Evolutionary conservation across 2,113 vertebrate species (phyloP).

Genomic region (Leptocoma aspasia): DNA sequence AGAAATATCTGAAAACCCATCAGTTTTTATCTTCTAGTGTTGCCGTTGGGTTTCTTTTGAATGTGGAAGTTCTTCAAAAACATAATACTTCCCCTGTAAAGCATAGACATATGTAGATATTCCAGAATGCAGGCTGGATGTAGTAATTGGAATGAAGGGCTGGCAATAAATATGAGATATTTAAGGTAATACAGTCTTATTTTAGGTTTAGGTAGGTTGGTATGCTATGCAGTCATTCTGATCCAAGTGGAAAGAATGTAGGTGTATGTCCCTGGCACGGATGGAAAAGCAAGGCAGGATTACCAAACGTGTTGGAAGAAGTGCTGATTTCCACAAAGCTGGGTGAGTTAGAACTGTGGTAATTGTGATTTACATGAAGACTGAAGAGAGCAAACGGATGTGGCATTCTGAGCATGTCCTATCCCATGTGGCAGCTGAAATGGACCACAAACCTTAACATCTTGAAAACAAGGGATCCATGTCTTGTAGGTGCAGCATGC

Average conservation of each 20-base stretch:
- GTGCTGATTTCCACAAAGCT: neutral
- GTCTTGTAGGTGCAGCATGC: neutral
- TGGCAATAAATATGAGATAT: neutral
- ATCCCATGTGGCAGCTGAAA: neutral
- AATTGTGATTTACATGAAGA: neutral
- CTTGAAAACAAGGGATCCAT: neutral
- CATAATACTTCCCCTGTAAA: neutral
- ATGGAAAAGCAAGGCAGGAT: neutral
- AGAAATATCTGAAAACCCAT: neutral
- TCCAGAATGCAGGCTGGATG: neutral
- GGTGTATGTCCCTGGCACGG: neutral
- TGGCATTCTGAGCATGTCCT: neutral
- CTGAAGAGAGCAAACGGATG: neutral
- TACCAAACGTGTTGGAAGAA: neutral
- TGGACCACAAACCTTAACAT: neutral
- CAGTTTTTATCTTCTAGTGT: neutral
- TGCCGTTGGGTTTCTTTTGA: neutral
- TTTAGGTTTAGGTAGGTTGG: conserved; percentile 5
- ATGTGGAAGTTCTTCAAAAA: neutral
- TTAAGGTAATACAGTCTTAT: neutral
- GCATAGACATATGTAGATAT: neutral
- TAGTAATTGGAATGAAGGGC: neutral
- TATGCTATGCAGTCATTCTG: neutral
- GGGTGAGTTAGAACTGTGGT: neutral
- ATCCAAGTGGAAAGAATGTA: conserved; percentile 12